These are phyloP conservation scores for Epinotia ramella DNA, from an alignment of 2,888 invertebrate genomes.

Conservation along the genomic window DNA sequence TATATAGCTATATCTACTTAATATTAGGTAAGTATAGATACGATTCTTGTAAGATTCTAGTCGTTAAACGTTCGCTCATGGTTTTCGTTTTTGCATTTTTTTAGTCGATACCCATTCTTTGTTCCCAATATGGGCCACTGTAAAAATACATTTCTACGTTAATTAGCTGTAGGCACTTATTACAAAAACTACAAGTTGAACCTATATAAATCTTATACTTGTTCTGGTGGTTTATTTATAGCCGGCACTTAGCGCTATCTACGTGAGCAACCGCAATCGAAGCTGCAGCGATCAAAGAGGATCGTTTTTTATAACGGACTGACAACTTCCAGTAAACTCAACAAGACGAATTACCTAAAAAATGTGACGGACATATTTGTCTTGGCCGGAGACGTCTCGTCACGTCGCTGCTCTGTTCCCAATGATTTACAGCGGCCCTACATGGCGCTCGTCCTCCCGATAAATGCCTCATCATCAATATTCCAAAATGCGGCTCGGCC, in stretches of 20 bases:
- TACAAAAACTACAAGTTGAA: slow-evolving; percentile 32
- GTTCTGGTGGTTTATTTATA: slow-evolving; percentile 33
- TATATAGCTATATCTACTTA: background rate
- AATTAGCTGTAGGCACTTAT: slow-evolving; percentile 24
- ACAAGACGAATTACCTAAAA: slow-evolving; percentile 48
- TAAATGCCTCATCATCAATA: slow-evolving; percentile 85
- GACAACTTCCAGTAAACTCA: slow-evolving; percentile 44
- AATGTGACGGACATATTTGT: slow-evolving; percentile 50
- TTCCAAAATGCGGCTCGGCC: slow-evolving; percentile 83
- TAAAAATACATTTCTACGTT: slow-evolving; percentile 28
- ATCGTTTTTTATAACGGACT: slow-evolving; percentile 41
- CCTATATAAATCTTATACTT: slow-evolving; percentile 37
- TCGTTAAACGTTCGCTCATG: slow-evolving; percentile 11
- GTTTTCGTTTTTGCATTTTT: background rate
- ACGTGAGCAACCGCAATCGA: slow-evolving; percentile 29
- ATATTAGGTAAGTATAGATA: background rate
- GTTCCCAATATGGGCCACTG: slow-evolving; percentile 34
- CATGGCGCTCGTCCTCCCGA: slow-evolving; percentile 82
- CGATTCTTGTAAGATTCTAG: background rate
- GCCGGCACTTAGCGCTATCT: slow-evolving; percentile 37
- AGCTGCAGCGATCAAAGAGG: slow-evolving; percentile 38
- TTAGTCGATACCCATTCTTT: slow-evolving; percentile 8
- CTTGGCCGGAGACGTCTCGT: slow-evolving; percentile 76
- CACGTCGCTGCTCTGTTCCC: slow-evolving; percentile 78
- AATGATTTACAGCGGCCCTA: slow-evolving; percentile 83